Evolutionary conservation across 2,797 vertebrate species (phyloP).

Genomic region (Scolopax rusticola): DNA sequence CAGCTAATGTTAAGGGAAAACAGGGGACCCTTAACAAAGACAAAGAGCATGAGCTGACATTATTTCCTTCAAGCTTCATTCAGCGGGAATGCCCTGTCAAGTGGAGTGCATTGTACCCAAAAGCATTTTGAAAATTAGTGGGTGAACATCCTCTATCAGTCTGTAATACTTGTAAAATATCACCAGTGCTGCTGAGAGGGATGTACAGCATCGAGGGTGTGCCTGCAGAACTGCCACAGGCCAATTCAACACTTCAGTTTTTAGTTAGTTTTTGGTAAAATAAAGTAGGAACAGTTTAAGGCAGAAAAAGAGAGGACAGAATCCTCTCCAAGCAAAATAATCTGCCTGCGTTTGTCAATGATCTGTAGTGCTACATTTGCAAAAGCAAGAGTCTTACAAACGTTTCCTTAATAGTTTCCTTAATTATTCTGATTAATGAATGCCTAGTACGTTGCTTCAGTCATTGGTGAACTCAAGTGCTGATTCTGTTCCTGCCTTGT

Average conservation of each 20-base stretch:
- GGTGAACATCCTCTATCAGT: not conserved
- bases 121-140: slow-evolving; percentile 4
- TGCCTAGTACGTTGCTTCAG: not conserved
- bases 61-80: slow-evolving; percentile 50
- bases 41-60: slow-evolving; percentile 20
- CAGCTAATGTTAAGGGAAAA: slow-evolving; percentile 29
- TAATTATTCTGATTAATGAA: slow-evolving; percentile 24
- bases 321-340: not conserved
- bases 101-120: slow-evolving; percentile 18
- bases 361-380: not conserved
- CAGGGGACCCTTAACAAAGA: slow-evolving; percentile 7
- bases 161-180: not conserved
- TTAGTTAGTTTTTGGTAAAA: not conserved
- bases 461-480: not conserved
- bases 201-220: not conserved
- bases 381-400: slow-evolving; percentile 27
- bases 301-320: not conserved
- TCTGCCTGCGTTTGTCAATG: not conserved
- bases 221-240: not conserved
- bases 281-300: not conserved
- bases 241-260: not conserved
- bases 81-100: slow-evolving; percentile 31
- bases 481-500: not conserved
- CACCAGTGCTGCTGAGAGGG: not conserved
- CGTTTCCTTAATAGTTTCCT: not conserved